phyloP scores from a whole-genome alignment of 2,797 vertebrate genomes.

The Pangasius mekongensis region DNA sequence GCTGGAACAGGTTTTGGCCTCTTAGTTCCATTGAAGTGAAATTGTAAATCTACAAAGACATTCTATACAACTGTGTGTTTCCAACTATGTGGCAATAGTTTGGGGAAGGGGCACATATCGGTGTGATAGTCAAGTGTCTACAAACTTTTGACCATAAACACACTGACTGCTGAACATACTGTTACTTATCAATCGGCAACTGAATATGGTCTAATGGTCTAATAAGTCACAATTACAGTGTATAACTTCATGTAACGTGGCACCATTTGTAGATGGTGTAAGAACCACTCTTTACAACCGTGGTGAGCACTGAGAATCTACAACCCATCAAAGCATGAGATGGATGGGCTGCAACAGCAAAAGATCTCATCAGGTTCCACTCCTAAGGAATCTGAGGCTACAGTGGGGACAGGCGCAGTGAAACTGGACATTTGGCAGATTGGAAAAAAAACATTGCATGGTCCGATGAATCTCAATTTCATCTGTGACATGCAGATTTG shows the following conservation, averaged over 20 bases:
- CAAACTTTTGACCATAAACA: not conserved
- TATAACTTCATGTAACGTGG: not conserved
- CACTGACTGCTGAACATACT: not conserved
- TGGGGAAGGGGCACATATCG: not conserved
- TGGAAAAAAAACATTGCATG: not conserved
- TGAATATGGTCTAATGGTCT: not conserved
- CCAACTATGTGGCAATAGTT: not conserved
- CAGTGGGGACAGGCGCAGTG: not conserved
- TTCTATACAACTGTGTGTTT: not conserved
- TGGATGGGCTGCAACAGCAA: not conserved
- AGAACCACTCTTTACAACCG: not conserved
- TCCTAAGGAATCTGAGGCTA: not conserved
- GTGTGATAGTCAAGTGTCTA: not conserved
- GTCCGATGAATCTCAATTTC: not conserved
- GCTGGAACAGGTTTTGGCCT: not conserved
- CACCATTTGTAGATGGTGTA: not conserved
- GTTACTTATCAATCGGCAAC: not conserved
- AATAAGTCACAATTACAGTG: not conserved
- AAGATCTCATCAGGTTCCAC: not conserved
- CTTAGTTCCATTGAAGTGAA: not conserved
- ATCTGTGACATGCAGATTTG: not conserved
- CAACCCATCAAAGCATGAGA: not conserved
- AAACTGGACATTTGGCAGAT: not conserved
- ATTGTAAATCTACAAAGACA: not conserved
- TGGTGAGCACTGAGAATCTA: not conserved